A percentile compares a stretch with the other conserved stretches of the same genome.
phyloP scores from a whole-genome alignment of 1,140 invertebrate genomes.

The Eufriesea mexicana region DNA sequence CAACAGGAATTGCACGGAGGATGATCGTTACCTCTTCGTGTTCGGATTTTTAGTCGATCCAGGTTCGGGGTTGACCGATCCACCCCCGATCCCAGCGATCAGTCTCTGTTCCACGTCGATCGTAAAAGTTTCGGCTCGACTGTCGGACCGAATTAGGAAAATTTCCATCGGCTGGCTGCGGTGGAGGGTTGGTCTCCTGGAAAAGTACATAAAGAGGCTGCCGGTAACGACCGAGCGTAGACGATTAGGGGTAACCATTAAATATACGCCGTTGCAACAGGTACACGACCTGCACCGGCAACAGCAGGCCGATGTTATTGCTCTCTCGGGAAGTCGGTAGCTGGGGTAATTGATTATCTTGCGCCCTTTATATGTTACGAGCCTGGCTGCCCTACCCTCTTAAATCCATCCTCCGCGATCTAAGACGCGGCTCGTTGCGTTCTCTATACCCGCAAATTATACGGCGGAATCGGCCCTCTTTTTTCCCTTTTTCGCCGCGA shows the following conservation, averaged over 20 bases:
- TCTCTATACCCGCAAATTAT: constrained; percentile 68
- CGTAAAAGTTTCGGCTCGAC: neutral
- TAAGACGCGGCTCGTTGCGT: constrained; percentile 60
- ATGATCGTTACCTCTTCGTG: too few relatives aligned
- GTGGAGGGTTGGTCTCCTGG: constrained; percentile 20
- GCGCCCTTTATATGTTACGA: constrained; percentile 70
- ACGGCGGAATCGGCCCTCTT: constrained; percentile 59
- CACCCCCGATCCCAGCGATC: neutral
- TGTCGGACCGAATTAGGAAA: constrained; percentile 20
- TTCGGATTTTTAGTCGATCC: too few relatives aligned
- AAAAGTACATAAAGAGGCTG: constrained; percentile 43
- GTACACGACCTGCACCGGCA: constrained; percentile 61
- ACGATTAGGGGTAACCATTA: constrained; percentile 71
- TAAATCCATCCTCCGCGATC: constrained; percentile 67
- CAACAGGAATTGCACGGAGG: too few relatives aligned
- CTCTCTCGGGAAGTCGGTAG: constrained; percentile 71
- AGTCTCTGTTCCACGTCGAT: neutral
- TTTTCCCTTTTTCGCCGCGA: constrained; percentile 15
- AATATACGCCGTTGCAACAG: constrained; percentile 66
- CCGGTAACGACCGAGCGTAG: constrained; percentile 50
- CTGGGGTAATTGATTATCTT: constrained; percentile 78
- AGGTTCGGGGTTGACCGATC: neutral
- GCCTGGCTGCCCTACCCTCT: constrained; percentile 57
- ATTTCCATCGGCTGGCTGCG: constrained; percentile 17
- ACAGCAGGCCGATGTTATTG: constrained; percentile 67